These are phyloP conservation scores for Remorina albescens DNA, from an alignment of 2,797 vertebrate species.

Conservation along the genomic window DNA sequence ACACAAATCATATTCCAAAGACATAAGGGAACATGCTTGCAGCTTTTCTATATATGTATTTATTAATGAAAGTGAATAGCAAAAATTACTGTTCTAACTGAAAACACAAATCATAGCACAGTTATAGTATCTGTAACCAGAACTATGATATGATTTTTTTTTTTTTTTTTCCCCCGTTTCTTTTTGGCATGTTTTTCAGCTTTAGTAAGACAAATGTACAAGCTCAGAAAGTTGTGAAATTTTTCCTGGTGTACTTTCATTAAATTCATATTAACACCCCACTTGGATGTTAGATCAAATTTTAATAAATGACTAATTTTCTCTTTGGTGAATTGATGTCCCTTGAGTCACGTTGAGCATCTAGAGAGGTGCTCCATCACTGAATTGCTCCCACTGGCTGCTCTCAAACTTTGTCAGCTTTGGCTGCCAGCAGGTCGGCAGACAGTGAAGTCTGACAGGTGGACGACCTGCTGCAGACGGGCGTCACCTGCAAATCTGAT, in stretches of 20 bases:
- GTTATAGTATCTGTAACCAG: too few species aligned
- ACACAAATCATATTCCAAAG: too few species aligned
- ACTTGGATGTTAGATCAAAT: conserved; percentile 1
- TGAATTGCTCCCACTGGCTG: background rate
- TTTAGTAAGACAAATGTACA: background rate
- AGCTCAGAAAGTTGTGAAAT: background rate
- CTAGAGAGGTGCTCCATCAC: background rate
- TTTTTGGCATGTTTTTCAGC: too few species aligned
- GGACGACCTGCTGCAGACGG: conserved; percentile 50
- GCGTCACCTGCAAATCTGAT: conserved; percentile 41
- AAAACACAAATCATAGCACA: too few species aligned
- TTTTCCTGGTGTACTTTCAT: conserved; percentile 5
- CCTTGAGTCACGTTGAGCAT: background rate
- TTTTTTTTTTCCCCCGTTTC: too few species aligned
- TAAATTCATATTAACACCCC: conserved; percentile 27
- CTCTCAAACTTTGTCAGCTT: conserved; percentile 8
- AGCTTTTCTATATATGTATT: too few species aligned
- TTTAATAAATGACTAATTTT: conserved; percentile 38
- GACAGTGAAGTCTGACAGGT: conserved; percentile 63
- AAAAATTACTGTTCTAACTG: too few species aligned
- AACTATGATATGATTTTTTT: too few species aligned
- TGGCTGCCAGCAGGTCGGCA: conserved; percentile 40
- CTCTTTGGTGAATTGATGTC: background rate
- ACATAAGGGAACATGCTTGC: too few species aligned
- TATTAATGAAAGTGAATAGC: too few species aligned